A percentile compares a stretch with the other conserved stretches of the same genome.
Evolutionary conservation across 2,888 invertebrate species (phyloP).

Genomic region (Meganola albula): DNA sequence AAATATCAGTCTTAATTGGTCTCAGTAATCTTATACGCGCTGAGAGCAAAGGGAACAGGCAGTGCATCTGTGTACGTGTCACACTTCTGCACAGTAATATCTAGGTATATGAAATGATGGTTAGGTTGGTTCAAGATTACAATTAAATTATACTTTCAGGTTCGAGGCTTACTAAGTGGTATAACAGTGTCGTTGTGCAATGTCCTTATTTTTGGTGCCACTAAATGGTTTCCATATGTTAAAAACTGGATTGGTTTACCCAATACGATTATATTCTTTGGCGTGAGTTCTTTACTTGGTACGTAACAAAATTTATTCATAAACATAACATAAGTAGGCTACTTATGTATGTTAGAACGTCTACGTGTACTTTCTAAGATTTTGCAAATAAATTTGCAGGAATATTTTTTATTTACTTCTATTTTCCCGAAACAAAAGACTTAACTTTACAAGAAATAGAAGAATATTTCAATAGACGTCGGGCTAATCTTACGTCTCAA

Average conservation of each 20-base stretch:
- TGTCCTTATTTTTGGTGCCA: constrained; percentile 35
- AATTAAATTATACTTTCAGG: constrained; percentile 41
- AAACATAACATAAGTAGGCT: too few relatives aligned
- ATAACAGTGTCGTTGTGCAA: constrained; percentile 62
- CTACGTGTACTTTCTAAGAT: background rate
- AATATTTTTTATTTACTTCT: constrained; percentile 72
- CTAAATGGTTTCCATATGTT: constrained; percentile 33
- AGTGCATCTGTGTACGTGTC: too few relatives aligned
- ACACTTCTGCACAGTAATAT: too few relatives aligned
- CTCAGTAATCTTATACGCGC: too few relatives aligned
- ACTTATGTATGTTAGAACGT: background rate
- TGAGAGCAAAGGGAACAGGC: too few relatives aligned
- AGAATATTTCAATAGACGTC: constrained; percentile 78
- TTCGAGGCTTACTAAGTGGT: constrained; percentile 79
- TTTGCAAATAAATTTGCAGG: constrained; percentile 42
- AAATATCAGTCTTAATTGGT: too few relatives aligned
- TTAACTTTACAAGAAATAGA: constrained; percentile 81
- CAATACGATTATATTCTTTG: constrained; percentile 33
- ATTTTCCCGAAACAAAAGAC: constrained; percentile 80
- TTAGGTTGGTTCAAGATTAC: too few relatives aligned
- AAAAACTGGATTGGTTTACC: constrained; percentile 29
- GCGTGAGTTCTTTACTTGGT: constrained; percentile 40
- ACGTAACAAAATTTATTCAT: constrained; percentile 13
- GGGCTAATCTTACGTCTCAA: constrained; percentile 55
- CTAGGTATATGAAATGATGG: too few relatives aligned